Percentiles rank a stretch among this genome's conserved stretches.
Evolutionary conservation across 2,113 vertebrate genomes (phyloP).

Genomic region (Brevimyrus niger): DNA sequence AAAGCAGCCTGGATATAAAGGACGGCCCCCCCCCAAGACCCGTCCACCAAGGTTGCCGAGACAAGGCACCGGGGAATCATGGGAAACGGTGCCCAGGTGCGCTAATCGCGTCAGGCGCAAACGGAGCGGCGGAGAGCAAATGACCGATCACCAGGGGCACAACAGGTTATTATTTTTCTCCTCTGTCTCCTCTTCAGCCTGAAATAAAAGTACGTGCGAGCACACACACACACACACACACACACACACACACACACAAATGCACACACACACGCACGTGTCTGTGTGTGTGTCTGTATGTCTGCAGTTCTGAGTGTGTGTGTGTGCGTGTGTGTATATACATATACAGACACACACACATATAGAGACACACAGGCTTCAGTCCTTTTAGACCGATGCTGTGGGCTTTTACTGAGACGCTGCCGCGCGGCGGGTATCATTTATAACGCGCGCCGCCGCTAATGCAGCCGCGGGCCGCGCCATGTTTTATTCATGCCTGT

Average conservation of each 20-base stretch:
- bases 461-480: conserved; percentile 63
- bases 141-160: conserved; percentile 34
- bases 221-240: no score
- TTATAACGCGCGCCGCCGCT: conserved; percentile 66
- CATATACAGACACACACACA: conserved; percentile 12
- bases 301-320: conserved; percentile 13
- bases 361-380: conserved; percentile 31
- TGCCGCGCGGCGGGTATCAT: conserved; percentile 65
- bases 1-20: not conserved
- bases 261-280: no score
- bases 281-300: no score
- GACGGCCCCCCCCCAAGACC: not conserved
- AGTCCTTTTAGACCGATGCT: conserved; percentile 66
- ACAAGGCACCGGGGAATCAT: not conserved
- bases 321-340: not conserved
- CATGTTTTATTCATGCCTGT: conserved; percentile 77
- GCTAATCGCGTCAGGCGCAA: not conserved
- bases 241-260: no score
- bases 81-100: not conserved
- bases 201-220: conserved; percentile 70
- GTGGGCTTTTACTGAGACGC: conserved; percentile 72
- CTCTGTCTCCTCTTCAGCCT: conserved; percentile 30
- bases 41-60: not conserved
- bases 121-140: conserved; percentile 22
- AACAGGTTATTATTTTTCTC: conserved; percentile 29